Base-by-base conservation (phyloP, 35 echinoderm and acorn worm species). In the Diadema setosum region DNA sequence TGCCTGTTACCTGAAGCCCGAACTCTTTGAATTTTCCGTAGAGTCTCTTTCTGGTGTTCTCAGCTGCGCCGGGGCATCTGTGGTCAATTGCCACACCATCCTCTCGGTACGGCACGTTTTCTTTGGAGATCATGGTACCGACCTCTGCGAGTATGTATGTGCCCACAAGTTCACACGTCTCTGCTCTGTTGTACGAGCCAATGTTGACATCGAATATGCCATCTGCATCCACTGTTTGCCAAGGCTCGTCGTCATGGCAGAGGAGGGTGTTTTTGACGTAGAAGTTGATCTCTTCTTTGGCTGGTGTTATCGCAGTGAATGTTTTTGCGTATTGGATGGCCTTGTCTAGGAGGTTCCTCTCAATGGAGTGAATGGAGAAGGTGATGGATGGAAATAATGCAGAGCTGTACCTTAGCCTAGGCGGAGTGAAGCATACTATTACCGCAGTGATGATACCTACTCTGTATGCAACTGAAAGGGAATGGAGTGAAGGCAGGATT, bases 221-320 rank as follows among this genome's bases (percentile, higher is more conserved):
- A 58, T 60, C 42, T 4, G 82, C 35, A 31, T 58, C 32, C 26
- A 52, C 82, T 21, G 55, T 84, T 84, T 84, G 46, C 82, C 82
- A 84, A 8, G 82, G 4, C 55, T 15, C 55, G 52, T 63, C 33
- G 46, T 84, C 31, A 55, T 61, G 82, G 45, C 31, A 83, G 36
- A 84, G 46, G 21, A 84, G 37, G 55, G 82, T 84, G 31, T 84
- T 67, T 31, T 84, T 84, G 11, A 49, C 55, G 31, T 84, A 55
- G 82, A 84, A 5, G 44, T 58, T 84, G 11, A 84, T 84, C 20
- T 64, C 82, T n/a, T n/a, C n/a, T n/a, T n/a, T n/a, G n/a, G n/a
- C n/a, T n/a, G n/a, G n/a, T n/a, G n/a, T n/a, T n/a, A n/a, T n/a
- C n/a, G n/a, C n/a, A n/a, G n/a, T n/a, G n/a, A 25, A 46, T 46